These are phyloP conservation scores for Eristalinus sepulchralis DNA, from an alignment of 2,888 invertebrate genomes.

Conservation along the genomic window DNA sequence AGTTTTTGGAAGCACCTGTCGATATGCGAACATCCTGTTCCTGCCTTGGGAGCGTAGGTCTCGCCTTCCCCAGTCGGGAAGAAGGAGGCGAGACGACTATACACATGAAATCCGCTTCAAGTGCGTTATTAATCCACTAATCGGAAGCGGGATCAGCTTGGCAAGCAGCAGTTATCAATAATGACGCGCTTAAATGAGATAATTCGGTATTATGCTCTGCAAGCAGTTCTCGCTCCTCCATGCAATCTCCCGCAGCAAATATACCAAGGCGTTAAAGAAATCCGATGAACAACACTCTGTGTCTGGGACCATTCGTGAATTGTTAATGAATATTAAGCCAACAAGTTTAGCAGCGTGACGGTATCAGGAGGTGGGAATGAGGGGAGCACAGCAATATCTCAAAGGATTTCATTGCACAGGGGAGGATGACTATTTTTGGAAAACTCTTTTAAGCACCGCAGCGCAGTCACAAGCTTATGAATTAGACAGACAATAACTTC, in stretches of 20 bases:
- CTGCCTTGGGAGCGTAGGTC: neutral
- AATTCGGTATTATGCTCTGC: neutral
- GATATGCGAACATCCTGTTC: neutral
- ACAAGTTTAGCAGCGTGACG: too few species aligned
- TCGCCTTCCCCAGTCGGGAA: neutral
- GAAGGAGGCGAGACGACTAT: too few species aligned
- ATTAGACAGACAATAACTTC: too few species aligned
- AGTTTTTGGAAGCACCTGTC: neutral
- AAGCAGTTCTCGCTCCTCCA: neutral
- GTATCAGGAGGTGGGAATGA: too few species aligned
- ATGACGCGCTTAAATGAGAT: neutral
- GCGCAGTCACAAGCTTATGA: too few species aligned
- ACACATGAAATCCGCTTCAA: neutral
- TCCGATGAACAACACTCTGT: too few species aligned
- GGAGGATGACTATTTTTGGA: too few species aligned
- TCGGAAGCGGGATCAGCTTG: neutral
- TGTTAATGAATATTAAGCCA: too few species aligned
- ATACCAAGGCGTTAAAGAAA: neutral
- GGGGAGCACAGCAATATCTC: too few species aligned
- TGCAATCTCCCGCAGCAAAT: neutral
- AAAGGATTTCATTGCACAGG: too few species aligned
- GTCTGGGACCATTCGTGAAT: too few species aligned
- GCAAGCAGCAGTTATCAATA: neutral
- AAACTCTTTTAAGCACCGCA: too few species aligned
- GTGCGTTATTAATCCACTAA: neutral